A percentile compares a stretch with the other conserved stretches of the same genome.
Evolutionary conservation across 2,797 vertebrate species (phyloP).

Genomic region (Phyllotis vaccarum): DNA sequence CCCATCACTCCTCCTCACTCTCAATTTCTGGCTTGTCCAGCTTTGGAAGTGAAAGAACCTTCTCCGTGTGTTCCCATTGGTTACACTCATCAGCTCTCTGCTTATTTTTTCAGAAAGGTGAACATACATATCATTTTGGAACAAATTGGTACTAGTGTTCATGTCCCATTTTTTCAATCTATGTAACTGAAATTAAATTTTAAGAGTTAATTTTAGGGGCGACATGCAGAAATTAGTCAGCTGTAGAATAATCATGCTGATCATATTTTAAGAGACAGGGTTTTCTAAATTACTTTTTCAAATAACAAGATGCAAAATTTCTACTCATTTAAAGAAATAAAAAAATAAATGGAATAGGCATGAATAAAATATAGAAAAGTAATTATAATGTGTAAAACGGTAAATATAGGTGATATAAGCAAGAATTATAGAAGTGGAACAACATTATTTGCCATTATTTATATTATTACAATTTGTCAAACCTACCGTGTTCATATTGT

Average conservation of each 20-base stretch:
- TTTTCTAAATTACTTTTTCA: background rate
- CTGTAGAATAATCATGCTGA: background rate
- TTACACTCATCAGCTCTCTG: background rate
- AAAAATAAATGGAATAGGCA: background rate
- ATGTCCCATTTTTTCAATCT: background rate
- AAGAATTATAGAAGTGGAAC: background rate
- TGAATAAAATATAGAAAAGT: background rate
- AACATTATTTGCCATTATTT: background rate
- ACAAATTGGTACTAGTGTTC: background rate
- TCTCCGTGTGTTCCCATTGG: background rate
- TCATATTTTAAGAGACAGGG: background rate
- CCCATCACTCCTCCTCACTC: background rate
- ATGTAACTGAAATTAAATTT: background rate
- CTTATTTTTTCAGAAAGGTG: background rate
- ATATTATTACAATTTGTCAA: background rate
- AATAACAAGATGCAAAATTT: background rate
- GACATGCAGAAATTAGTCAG: background rate
- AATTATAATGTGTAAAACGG: background rate
- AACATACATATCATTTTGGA: background rate
- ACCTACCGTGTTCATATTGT: constrained; percentile 68
- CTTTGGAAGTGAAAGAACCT: background rate
- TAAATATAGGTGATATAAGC: background rate
- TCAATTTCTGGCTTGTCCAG: background rate
- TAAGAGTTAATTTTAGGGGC: background rate
- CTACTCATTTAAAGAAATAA: background rate